These are phyloP conservation scores for Ferrisia virgata DNA, from an alignment of 2,888 invertebrate genomes.

Conservation along the genomic window DNA sequence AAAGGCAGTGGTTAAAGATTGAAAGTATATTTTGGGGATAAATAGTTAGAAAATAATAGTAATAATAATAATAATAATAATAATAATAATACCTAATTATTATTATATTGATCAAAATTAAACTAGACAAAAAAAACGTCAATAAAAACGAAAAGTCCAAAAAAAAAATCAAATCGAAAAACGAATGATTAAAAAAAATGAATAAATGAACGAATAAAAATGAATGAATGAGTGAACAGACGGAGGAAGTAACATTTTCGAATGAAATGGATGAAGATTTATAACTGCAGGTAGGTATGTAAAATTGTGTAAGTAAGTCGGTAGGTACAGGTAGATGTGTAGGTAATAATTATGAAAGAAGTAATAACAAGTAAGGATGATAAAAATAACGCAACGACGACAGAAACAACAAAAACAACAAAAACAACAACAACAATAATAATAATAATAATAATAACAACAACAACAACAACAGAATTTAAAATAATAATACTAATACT, in stretches of 20 bases:
- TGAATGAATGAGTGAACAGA: no score
- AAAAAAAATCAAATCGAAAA: no score
- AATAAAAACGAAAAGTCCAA: not conserved
- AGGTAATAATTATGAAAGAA: no score
- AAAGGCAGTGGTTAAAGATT: conserved; percentile 43
- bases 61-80: not conserved
- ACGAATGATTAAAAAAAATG: no score
- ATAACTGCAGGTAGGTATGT: no score
- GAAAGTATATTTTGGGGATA: conserved; percentile 31
- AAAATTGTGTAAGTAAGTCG: no score
- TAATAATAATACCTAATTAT: not conserved
- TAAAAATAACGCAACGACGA: not conserved
- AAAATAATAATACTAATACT: not conserved
- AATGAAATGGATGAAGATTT: no score
- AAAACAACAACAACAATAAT: not conserved
- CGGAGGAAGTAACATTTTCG: no score
- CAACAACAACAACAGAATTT: not conserved
- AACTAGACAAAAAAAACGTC: not conserved
- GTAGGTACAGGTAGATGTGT: no score
- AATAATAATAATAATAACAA: not conserved
- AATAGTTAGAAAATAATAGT: not conserved
- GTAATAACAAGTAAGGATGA: not conserved
- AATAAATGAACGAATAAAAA: no score
- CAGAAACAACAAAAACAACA: not conserved
- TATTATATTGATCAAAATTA: no score